These are phyloP conservation scores for Ciconia stormi DNA, from an alignment of 2,113 vertebrate genomes.

Conservation along the genomic window DNA sequence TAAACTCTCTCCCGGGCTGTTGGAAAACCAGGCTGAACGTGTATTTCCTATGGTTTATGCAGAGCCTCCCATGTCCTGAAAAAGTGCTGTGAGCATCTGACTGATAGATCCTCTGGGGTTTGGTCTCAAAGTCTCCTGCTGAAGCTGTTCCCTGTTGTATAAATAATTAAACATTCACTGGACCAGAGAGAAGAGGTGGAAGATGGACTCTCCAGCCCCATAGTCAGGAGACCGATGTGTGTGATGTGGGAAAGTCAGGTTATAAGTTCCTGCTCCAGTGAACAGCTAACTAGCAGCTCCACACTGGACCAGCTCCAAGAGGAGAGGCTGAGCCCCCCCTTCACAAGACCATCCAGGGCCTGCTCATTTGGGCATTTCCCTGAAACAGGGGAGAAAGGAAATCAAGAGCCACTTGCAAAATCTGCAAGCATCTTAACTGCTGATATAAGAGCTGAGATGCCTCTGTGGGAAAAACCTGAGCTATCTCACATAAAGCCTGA, in stretches of 20 bases:
- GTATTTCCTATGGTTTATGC: background rate
- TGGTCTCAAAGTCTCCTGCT: conserved; percentile 14
- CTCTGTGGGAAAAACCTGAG: background rate
- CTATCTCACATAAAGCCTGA: background rate
- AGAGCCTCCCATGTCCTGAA: background rate
- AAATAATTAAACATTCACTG: conserved; percentile 45
- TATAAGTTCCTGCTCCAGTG: background rate
- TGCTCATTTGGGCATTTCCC: background rate
- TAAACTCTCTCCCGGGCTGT: background rate
- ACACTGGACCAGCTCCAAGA: background rate
- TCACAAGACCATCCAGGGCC: background rate
- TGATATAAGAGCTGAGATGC: background rate
- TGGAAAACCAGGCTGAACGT: background rate
- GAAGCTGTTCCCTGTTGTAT: background rate
- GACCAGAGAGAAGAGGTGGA: background rate
- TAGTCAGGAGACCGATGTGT: background rate
- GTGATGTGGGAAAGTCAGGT: background rate
- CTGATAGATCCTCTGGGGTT: background rate
- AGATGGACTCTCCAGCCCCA: background rate
- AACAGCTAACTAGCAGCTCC: conserved; percentile 21
- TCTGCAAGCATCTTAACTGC: background rate
- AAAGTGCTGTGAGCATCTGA: background rate
- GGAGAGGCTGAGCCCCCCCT: background rate
- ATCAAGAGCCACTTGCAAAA: background rate
- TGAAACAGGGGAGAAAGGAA: background rate